Evolutionary conservation across 2,113 vertebrate genomes (phyloP).

Genomic region (Plestiodon gilberti): DNA sequence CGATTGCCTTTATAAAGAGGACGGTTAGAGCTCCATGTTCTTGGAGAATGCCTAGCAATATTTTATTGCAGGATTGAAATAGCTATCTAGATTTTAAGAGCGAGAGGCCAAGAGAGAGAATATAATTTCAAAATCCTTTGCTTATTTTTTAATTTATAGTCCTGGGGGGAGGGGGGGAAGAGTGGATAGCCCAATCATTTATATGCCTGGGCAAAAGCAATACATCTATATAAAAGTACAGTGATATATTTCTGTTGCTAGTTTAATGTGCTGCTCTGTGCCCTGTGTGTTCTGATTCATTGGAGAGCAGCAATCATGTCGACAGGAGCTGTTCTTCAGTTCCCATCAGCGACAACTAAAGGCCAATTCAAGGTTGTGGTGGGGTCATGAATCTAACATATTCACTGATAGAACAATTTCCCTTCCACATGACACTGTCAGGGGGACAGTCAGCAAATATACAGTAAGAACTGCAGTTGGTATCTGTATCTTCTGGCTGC

Average conservation of each 20-base stretch:
- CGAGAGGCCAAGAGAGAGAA: conserved; percentile 58
- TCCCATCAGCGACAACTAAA: conserved; percentile 88
- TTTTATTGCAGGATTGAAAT: conserved; percentile 76
- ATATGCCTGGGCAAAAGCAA: conserved; percentile 84
- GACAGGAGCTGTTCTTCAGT: conserved; percentile 88
- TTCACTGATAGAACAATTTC: conserved; percentile 86
- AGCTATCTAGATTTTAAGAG: conserved; percentile 60
- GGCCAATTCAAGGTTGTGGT: conserved; percentile 89
- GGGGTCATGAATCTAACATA: conserved; percentile 88
- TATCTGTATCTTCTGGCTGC: conserved; percentile 51
- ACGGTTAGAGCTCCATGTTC: conserved; percentile 55
- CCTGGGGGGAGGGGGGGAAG: conserved; percentile 76
- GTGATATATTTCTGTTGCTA: conserved; percentile 87
- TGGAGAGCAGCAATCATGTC: conserved; percentile 86
- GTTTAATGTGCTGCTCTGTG: conserved; percentile 86
- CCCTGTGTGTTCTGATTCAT: conserved; percentile 87
- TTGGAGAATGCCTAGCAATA: conserved; percentile 75
- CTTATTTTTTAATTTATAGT: conserved; percentile 88
- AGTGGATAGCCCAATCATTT: conserved; percentile 86
- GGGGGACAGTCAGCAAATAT: conserved; percentile 70
- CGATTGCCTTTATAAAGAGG: conserved; percentile 53
- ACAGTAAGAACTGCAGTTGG: conserved; percentile 59
- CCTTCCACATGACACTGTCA: conserved; percentile 68
- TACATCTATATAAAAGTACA: conserved; percentile 89
- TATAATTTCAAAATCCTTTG: conserved; percentile 82